Conservation (phyloP, 2,888 invertebrate genomes). For the Operophtera brumata region DNA sequence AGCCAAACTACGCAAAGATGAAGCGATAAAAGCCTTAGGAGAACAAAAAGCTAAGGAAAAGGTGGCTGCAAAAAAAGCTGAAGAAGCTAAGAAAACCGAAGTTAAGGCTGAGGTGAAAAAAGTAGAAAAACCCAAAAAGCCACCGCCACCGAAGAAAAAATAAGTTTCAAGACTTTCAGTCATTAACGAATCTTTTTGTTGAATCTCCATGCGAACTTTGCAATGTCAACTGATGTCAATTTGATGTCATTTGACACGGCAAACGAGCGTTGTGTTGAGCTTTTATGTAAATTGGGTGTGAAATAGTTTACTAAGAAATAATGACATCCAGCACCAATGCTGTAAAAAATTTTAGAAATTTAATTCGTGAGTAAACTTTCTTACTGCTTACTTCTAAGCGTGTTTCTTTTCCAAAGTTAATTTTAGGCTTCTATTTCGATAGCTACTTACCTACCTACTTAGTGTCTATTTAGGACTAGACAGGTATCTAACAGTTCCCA, state of each 20-base stretch:
- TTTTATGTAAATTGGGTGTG: conserved; percentile 4
- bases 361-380: conserved; percentile 39
- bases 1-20: conserved; percentile 39
- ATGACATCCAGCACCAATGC: conserved; percentile 34
- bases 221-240: no score
- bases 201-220: no score
- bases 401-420: not conserved
- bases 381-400: not conserved
- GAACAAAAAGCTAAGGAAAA: conserved; percentile 37
- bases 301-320: conserved; percentile 4
- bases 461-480: no score
- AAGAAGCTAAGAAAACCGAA: conserved; percentile 27
- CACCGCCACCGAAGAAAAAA: conserved; percentile 7
- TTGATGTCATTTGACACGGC: no score
- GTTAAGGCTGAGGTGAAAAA: conserved; percentile 13
- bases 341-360: conserved; percentile 31
- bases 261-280: not conserved
- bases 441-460: conserved; percentile 1
- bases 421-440: not conserved
- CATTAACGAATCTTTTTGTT: not conserved
- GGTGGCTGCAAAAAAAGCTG: conserved; percentile 29
- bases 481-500: no score
- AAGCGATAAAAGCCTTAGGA: conserved; percentile 33
- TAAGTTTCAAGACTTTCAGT: not conserved
- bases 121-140: not conserved